Evolutionary conservation across 2,888 invertebrate genomes (phyloP), one percentile per base, ranked within the genome.

Genomic region (Phyto melanocephala): DNA sequence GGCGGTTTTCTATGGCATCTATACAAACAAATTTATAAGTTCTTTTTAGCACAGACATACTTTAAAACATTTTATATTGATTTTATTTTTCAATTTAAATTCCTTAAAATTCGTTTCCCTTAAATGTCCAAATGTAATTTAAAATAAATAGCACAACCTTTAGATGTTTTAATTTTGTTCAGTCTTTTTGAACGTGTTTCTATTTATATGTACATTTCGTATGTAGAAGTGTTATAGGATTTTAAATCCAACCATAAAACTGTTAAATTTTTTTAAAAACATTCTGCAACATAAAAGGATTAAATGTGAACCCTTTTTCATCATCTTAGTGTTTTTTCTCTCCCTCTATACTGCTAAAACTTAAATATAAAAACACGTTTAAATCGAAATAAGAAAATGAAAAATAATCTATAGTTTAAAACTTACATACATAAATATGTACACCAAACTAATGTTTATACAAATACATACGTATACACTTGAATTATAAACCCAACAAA

Each of bases 171-270:
- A 35, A 20, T 63, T 65, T 62, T 6, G 6, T 11, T 37, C 8
- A 37, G 6, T 28, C 6, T 5, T 28, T 28, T 28, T 6, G 6
- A 28, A 28, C 28, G 28, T 28, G 11, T 11, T 63, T 45, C 0
- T 1, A 0, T 54, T 47, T n/a, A 4, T 11, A 13, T 11, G 1
- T 20, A 20, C 20, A 37, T n/a, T 22, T n/a, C 8, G 5, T 72
- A 24, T 33, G 28, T 22, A 22, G 15, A 11, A 11, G 13, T 40
- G 8, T 60, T 60, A 11, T 72, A 13, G 11, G 50, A 24, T 60
- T 50, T 52, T 54, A 80, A 74, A 62, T 80, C 67, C 60, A 72
- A 80, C 79, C 79, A 80, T 80, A 74, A 80, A 80, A 68, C 79
- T 80, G 79, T 74, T 80, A 74, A 67, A 74, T 54, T 70, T 80